Conservation (phyloP, 2,888 invertebrate genomes). For the Saturnia japonica region DNA sequence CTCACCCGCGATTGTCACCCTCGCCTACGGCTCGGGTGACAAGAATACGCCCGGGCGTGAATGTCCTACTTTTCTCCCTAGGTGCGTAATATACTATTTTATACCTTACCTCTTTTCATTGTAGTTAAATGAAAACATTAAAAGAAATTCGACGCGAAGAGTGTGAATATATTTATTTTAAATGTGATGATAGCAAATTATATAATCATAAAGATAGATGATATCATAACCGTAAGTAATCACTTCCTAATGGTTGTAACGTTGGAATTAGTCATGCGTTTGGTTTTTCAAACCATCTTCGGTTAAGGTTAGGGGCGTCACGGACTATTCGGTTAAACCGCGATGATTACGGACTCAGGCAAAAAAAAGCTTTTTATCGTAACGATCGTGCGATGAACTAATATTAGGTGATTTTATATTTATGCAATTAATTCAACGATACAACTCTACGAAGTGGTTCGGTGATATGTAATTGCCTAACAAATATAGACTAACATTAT, state of each 20-base stretch:
- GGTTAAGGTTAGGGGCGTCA: constrained; percentile 49
- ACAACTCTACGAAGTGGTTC: constrained; percentile 9
- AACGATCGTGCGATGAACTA: constrained; percentile 6
- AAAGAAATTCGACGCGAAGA: background rate
- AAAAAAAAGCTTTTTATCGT: background rate
- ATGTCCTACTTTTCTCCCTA: too few relatives aligned
- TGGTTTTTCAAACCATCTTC: constrained; percentile 39
- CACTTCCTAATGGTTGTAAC: constrained; percentile 46
- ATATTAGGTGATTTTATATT: background rate
- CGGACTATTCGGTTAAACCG: constrained; percentile 34
- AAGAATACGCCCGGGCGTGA: too few relatives aligned
- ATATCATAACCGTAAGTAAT: constrained; percentile 19
- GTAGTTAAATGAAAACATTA: too few relatives aligned
- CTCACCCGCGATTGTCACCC: too few relatives aligned
- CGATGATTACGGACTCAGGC: constrained; percentile 31
- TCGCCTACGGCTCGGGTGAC: too few relatives aligned
- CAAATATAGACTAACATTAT: too few relatives aligned
- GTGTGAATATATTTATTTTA: constrained; percentile 2
- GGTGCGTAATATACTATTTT: too few relatives aligned
- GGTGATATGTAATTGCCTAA: background rate
- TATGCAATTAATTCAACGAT: background rate
- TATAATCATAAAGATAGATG: constrained; percentile 18
- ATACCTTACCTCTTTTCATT: too few relatives aligned
- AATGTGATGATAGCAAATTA: background rate
- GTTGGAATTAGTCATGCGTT: constrained; percentile 52